Conservation (phyloP, 2,797 vertebrate species). For the Clarias platycephalus region DNA sequence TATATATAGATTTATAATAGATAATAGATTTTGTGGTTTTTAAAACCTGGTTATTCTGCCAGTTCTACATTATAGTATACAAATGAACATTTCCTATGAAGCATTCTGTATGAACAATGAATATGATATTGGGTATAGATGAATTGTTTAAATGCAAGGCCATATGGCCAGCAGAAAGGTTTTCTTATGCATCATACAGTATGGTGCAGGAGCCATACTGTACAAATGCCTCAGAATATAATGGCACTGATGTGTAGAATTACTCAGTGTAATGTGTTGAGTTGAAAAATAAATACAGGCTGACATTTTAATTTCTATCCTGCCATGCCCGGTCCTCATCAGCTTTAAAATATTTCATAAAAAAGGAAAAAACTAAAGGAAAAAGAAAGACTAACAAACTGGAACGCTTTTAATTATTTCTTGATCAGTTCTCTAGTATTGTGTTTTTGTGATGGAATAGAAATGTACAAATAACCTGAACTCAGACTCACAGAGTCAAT, state of each 20-base stretch:
- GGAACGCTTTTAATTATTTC: neutral
- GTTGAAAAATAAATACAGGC: neutral
- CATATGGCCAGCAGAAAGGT: neutral
- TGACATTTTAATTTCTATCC: constrained; percentile 15
- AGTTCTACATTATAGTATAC: neutral
- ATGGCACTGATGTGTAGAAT: neutral
- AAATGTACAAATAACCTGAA: neutral
- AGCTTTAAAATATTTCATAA: neutral
- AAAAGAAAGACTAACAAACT: neutral
- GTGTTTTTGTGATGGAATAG: neutral
- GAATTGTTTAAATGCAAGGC: neutral
- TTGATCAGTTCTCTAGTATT: neutral
- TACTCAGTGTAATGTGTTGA: neutral
- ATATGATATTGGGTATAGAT: neutral
- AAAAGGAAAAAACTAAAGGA: neutral
- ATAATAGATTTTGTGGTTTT: neutral
- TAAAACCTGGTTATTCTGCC: neutral
- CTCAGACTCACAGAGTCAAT: neutral
- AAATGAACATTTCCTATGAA: neutral
- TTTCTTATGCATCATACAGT: neutral
- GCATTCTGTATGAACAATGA: neutral
- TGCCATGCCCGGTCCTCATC: neutral
- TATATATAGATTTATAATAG: neutral
- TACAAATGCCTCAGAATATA: neutral
- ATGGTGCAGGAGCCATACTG: neutral